Evolutionary conservation across 2,113 vertebrate genomes (phyloP).

Genomic region (Oncorhynchus mykiss): DNA sequence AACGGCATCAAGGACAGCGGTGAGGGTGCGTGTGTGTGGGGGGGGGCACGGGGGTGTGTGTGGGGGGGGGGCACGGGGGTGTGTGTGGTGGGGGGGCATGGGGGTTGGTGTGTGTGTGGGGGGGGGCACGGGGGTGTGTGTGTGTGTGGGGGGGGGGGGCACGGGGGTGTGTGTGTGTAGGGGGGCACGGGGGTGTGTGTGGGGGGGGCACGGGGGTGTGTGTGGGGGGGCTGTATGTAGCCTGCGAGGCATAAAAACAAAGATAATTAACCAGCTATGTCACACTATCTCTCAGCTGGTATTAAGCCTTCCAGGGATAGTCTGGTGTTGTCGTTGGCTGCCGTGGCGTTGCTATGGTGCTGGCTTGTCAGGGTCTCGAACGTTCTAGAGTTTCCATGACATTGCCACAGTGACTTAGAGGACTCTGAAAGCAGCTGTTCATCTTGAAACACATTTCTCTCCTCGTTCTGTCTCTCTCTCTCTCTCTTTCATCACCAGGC

Average conservation of each 20-base stretch:
- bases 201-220: not conserved
- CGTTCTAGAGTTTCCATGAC: conserved; percentile 66
- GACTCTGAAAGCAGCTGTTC: conserved; percentile 50
- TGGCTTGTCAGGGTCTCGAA: conserved; percentile 43
- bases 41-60: conserved; percentile 18
- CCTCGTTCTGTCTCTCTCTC: not conserved
- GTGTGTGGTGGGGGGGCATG: too few relatives aligned
- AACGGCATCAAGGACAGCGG: conserved; percentile 92
- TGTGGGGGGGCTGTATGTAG: conserved; percentile 23
- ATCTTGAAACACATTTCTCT: conserved; percentile 34
- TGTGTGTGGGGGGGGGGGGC: too few relatives aligned
- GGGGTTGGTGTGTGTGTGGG: conserved; percentile 18
- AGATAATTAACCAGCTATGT: not conserved
- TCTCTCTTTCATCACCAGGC: not conserved
- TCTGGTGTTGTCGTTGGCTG: conserved; percentile 20
- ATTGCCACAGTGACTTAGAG: conserved; percentile 58
- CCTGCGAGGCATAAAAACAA: conserved; percentile 39
- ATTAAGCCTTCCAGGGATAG: conserved; percentile 30
- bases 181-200: too few relatives aligned
- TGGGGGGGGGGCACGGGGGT: too few relatives aligned
- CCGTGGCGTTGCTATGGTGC: conserved; percentile 54
- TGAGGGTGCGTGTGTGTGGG: conserved; percentile 58
- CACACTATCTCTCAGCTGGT: conserved; percentile 26
- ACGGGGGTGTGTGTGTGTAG: conserved; percentile 16
- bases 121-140: not conserved